These are phyloP conservation scores for Drosophila formosana DNA, from an alignment of 2,888 invertebrate species.

Conservation along the genomic window DNA sequence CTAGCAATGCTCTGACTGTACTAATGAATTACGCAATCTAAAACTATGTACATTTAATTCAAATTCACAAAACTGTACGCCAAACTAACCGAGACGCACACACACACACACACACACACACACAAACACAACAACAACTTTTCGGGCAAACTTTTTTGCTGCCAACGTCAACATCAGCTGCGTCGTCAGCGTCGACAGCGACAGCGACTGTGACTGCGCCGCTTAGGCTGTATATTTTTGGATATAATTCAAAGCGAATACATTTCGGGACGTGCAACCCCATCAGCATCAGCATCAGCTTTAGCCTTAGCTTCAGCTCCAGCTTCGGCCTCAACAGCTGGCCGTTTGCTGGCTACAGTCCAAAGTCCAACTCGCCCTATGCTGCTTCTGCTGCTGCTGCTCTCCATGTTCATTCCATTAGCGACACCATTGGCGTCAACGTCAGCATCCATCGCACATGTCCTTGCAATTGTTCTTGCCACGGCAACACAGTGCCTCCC, in stretches of 20 bases:
- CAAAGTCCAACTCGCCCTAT: slow-evolving; percentile 26
- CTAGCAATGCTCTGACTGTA: slow-evolving; percentile 71
- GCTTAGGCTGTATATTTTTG: slow-evolving; percentile 66
- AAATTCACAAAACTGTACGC: slow-evolving; percentile 81
- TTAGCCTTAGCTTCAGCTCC: background rate
- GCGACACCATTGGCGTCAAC: slow-evolving; percentile 82
- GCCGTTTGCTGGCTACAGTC: background rate
- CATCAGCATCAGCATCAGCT: slow-evolving; percentile 58
- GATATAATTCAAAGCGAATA: slow-evolving; percentile 80
- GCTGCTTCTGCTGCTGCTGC: background rate
- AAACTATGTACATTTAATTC: slow-evolving; percentile 84
- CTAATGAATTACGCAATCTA: slow-evolving; percentile 85
- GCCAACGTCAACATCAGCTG: slow-evolving; percentile 49
- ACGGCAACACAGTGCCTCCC: slow-evolving; percentile 15
- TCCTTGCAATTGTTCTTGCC: slow-evolving; percentile 83
- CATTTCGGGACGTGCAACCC: slow-evolving; percentile 69
- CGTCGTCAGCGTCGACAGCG: slow-evolving; percentile 16
- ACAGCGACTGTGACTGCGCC: slow-evolving; percentile 40
- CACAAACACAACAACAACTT: slow-evolving; percentile 52
- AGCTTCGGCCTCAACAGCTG: background rate
- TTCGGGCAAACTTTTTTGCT: slow-evolving; percentile 75
- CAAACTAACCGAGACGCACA: slow-evolving; percentile 72
- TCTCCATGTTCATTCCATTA: slow-evolving; percentile 74
- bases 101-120: slow-evolving; percentile 46
- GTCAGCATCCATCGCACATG: slow-evolving; percentile 82